Conservation (phyloP, 2,113 vertebrate species). For the Heterotilapia buettikoferi region DNA sequence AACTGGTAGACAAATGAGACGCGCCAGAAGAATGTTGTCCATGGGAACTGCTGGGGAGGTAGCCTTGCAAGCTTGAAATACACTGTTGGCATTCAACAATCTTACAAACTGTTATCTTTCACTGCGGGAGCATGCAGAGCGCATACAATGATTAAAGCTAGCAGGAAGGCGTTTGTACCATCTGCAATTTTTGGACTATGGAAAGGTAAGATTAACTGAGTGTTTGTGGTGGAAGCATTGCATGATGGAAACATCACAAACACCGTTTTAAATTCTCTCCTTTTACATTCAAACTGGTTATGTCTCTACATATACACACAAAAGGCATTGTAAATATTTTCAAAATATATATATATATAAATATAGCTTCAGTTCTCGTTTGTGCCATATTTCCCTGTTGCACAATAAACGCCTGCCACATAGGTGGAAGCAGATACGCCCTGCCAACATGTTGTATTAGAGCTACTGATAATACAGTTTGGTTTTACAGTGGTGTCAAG, state of each 20-base stretch:
- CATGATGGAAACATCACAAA: neutral
- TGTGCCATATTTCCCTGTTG: neutral
- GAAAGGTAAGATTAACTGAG: neutral
- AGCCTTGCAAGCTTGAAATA: neutral
- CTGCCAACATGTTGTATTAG: neutral
- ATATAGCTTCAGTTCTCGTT: neutral
- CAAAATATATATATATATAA: no score
- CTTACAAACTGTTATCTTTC: neutral
- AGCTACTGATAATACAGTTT: slow-evolving; percentile 12
- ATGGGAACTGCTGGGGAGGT: neutral
- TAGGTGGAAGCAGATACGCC: neutral
- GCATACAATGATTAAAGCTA: neutral
- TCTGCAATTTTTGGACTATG: neutral
- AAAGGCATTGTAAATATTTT: neutral
- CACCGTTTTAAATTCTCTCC: neutral
- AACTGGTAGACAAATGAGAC: neutral
- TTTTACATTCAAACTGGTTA: neutral
- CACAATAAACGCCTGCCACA: neutral
- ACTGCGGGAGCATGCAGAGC: neutral
- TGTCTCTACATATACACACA: neutral
- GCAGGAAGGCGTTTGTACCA: neutral
- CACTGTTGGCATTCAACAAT: neutral
- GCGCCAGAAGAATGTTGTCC: neutral
- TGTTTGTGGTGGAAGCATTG: neutral
- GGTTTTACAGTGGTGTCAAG: neutral